Evolutionary conservation across 2,797 vertebrate genomes (phyloP).

Genomic region (Dipus sagitta): DNA sequence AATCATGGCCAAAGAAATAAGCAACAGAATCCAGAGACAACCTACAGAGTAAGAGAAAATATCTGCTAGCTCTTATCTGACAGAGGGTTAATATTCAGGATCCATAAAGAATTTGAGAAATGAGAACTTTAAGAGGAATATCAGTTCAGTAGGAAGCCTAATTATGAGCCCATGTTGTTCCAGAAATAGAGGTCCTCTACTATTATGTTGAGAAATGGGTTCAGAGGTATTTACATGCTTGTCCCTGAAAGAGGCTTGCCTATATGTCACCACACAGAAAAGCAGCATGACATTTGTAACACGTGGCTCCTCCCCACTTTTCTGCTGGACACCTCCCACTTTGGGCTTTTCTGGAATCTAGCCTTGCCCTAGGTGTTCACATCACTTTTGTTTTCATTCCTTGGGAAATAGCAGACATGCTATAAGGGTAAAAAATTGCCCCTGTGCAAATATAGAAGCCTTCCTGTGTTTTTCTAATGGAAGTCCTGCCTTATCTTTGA

Average conservation of each 20-base stretch:
- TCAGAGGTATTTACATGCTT: neutral
- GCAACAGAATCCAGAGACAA: neutral
- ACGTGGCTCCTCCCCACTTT: neutral
- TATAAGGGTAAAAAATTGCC: neutral
- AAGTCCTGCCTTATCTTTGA: constrained; percentile 38
- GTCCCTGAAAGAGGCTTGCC: neutral
- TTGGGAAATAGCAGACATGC: neutral
- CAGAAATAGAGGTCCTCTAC: neutral
- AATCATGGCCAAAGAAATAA: neutral
- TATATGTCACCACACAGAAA: neutral
- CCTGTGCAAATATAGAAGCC: neutral
- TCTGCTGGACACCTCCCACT: neutral
- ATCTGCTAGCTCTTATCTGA: neutral
- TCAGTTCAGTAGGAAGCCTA: neutral
- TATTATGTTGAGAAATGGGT: neutral
- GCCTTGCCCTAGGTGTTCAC: neutral
- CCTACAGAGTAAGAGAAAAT: neutral
- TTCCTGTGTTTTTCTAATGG: constrained; percentile 26
- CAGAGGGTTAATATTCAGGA: neutral
- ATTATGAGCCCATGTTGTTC: neutral
- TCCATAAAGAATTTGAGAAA: neutral
- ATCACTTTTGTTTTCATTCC: neutral
- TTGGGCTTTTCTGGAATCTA: neutral
- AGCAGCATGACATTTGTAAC: too few species aligned
- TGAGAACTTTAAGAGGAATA: neutral